Conservation (phyloP, 2,797 vertebrate species). For the Peromyscus melanophrys region DNA sequence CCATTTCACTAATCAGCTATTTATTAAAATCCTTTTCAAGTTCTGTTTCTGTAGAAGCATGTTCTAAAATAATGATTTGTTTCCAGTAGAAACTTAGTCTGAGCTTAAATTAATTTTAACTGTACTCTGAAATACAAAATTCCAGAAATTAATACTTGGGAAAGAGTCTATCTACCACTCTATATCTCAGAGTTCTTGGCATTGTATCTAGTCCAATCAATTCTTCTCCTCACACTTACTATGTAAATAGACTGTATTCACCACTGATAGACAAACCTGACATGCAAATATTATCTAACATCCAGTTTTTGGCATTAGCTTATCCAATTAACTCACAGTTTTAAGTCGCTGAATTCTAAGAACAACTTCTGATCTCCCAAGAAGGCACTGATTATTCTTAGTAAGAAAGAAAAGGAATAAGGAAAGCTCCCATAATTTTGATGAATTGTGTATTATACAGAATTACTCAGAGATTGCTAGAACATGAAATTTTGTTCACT, state of each 20-base stretch:
- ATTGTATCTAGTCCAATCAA: background rate
- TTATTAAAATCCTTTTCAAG: background rate
- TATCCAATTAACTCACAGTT: background rate
- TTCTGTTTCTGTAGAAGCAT: background rate
- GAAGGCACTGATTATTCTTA: background rate
- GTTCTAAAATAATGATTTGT: too few species aligned
- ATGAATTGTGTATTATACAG: background rate
- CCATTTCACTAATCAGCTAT: background rate
- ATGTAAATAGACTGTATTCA: background rate
- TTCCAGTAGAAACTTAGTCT: background rate
- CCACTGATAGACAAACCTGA: background rate
- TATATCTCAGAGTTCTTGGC: background rate
- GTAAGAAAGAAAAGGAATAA: background rate
- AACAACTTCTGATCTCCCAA: background rate
- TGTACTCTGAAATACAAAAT: background rate
- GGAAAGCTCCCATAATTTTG: background rate
- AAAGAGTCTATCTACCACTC: background rate
- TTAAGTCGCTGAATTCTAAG: background rate
- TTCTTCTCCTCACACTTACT: background rate
- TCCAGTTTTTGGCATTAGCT: background rate
- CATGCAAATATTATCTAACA: background rate
- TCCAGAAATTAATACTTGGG: background rate
- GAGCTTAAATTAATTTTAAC: background rate
- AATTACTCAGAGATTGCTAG: background rate
- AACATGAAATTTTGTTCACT: constrained; percentile 25